Evolutionary conservation across 1,140 invertebrate species (phyloP), one percentile per base, ranked within the genome.

Genomic region (Platyura marginata): DNA sequence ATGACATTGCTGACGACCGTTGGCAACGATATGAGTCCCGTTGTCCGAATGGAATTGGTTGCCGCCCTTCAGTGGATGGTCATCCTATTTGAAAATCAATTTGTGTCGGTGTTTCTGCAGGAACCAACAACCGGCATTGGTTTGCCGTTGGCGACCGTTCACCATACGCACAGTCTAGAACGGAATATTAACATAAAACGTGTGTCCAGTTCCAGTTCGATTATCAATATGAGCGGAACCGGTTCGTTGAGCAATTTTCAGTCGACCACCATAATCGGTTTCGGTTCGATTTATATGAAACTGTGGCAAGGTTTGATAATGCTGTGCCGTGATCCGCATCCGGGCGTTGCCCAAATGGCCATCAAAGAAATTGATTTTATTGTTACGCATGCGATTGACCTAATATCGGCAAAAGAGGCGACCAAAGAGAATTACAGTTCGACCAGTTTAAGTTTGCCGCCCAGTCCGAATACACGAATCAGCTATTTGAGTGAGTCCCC

Each of bases 31-130:
- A 88, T 85, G 64, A 85, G 82, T 56, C 78, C 81, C 46, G 63
- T 95, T 49, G 90, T 95, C 44, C 76, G 92, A 53, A 80, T 81
- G 63, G 87, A 91, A 66, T 52, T 74, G n/a, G 62, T 72, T 2
- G 65, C 67, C 51, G 89, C 92, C 3, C 65, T 96, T 1, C 87
- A 93, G 58, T 93, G 87, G 77, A 75, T 93, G 62, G 79, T 96
- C 13, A 55, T 88, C 37, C 75, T 86, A 40, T 95, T 93, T 65
- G 89, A 94, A 63, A 81, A 82, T 45, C 80, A 84, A 42, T 95
- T 95, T 64, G 72, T 82, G 16, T 77, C 75, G 8, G 77, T 88
- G 1, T 81, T 77, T 38, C 68, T 44, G 13, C 49, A 52, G 21
- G 52, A 50, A 32, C 42, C 51, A 45, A 18, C 40, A 21, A 23